These are phyloP conservation scores for Corydoras maculifer DNA, from an alignment of 2,113 vertebrate species.

Conservation along the genomic window DNA sequence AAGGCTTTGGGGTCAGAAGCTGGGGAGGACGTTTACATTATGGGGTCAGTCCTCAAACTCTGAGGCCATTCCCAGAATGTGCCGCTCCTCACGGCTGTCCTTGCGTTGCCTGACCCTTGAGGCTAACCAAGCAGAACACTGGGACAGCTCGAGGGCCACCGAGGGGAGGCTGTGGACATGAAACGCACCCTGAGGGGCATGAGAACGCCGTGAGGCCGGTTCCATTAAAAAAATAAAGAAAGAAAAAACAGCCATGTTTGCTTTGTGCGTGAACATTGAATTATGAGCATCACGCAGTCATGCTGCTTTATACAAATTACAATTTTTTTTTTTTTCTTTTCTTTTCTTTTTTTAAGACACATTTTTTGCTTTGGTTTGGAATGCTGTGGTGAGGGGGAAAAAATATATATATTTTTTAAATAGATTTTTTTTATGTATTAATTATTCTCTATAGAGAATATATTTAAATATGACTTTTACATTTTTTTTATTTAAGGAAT, in stretches of 20 bases:
- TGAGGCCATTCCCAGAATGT: constrained; percentile 49
- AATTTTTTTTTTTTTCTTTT: background rate
- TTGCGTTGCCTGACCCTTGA: constrained; percentile 35
- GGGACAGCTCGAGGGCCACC: constrained; percentile 30
- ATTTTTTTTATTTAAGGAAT: too few relatives aligned
- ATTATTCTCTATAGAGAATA: too few relatives aligned
- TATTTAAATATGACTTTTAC: too few relatives aligned
- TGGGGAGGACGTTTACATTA: constrained; percentile 42
- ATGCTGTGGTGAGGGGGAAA: too few relatives aligned
- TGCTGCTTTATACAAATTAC: background rate
- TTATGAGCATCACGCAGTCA: background rate
- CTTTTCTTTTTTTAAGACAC: too few relatives aligned
- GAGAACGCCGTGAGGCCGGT: constrained; percentile 55
- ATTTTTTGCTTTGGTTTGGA: too few relatives aligned
- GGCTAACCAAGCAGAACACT: constrained; percentile 43
- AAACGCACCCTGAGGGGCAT: constrained; percentile 53
- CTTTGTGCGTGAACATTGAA: background rate
- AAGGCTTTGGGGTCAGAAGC: background rate
- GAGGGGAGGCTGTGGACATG: constrained; percentile 55
- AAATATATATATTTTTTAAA: too few relatives aligned
- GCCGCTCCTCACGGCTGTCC: constrained; percentile 44
- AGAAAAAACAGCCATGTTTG: background rate
- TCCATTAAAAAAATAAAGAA: background rate
- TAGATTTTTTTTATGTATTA: too few relatives aligned
- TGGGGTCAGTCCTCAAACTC: constrained; percentile 43